Evolutionary conservation across 2,113 vertebrate genomes (phyloP).

Genomic region (Procavia capensis): DNA sequence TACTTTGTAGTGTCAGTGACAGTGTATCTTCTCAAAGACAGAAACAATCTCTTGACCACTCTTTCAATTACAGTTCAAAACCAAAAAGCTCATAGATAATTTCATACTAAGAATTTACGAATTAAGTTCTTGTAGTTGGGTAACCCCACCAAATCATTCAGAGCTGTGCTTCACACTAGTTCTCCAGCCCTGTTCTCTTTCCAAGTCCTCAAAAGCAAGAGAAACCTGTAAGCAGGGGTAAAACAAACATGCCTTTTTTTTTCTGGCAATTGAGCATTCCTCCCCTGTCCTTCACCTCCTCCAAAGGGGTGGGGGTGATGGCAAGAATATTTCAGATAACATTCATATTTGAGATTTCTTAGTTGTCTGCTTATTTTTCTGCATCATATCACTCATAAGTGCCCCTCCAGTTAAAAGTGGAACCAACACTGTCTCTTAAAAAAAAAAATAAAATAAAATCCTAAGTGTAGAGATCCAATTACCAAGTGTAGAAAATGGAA

Average conservation of each 20-base stretch:
- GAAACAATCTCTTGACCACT: neutral
- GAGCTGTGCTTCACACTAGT: neutral
- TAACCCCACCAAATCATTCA: conserved; percentile 25
- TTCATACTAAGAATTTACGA: neutral
- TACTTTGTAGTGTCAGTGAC: neutral
- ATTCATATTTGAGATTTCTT: conserved; percentile 50
- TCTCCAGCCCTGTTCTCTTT: neutral
- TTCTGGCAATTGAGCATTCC: neutral
- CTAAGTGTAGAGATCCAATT: conserved; percentile 51
- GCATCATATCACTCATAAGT: neutral
- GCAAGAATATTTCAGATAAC: conserved; percentile 36
- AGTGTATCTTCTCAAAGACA: neutral
- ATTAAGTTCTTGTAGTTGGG: conserved; percentile 5
- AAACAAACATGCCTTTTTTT: neutral
- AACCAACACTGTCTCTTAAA: conserved; percentile 22
- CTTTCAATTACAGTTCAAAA: neutral
- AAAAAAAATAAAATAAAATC: conserved; percentile 45
- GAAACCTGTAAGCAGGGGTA: neutral
- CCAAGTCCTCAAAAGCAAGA: neutral
- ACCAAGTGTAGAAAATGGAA: conserved; percentile 44
- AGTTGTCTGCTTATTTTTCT: conserved; percentile 52
- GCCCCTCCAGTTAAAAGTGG: conserved; percentile 52
- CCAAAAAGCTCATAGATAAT: neutral
- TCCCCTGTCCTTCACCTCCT: conserved; percentile 1
- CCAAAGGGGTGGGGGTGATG: neutral